Evolutionary conservation across 2,113 vertebrate genomes (phyloP), one percentile per base, ranked within the genome.

Genomic region (Esox niger): DNA sequence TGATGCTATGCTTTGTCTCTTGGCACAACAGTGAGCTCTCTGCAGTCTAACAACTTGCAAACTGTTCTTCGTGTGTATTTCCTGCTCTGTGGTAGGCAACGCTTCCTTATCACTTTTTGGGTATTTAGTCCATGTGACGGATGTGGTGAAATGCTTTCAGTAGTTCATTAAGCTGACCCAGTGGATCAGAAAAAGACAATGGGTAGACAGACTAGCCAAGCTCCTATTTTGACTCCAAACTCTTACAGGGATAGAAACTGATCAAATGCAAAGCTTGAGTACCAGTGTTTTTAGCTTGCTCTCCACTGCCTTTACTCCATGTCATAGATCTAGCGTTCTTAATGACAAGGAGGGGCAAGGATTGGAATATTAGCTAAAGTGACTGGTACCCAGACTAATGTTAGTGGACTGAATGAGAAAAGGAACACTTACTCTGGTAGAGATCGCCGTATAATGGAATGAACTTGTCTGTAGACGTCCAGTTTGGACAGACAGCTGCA

Each of bases 401-500:
- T 38, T 38, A 38, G 35, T 11, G 13, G 35, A 38, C 35, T 38
- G 35, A 13, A 38, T 43, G 17, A 43, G 38, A 59, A n/a, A 63
- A 33, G 30, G 23, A 10, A 70, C 26, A 92, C 96, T 96, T 89
- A 98, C 96, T 95, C 91, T 73, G 95, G 91, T 85, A 98, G 85
- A 56, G 95, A 94, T 20, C 97, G 91, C 47, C 97, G 90, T 79
- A 99, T 99, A 89, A 99, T 97, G 59, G 96, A 96, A 85, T 98
- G 97, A 57, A 93, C 95, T 78, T 98, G 97, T 88, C 94, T 94
- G 91, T 95, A 98, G 68, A 94, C 91, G 68, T 99, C 96, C 87
- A 95, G 84, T 77, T 97, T 98, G 33, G 97, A 99, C 90, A 99
- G 92, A 87, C 97, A 99, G 27, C 92, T 92, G 90, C 97, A 99